Base-by-base conservation (phyloP, 1,140 invertebrate genomes). In the Rhyzopertha dominica region DNA sequence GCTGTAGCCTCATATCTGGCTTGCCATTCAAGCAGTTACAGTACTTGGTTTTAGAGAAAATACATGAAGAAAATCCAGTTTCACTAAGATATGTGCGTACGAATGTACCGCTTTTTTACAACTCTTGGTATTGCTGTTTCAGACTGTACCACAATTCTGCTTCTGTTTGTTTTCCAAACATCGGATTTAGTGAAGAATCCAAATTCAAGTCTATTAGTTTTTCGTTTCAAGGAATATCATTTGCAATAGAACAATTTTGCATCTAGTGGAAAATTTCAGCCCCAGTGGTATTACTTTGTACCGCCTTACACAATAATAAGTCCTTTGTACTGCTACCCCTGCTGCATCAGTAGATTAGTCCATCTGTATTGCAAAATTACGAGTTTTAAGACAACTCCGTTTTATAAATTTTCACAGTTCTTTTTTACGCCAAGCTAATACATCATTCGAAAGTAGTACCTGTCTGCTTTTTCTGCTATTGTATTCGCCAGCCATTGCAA, bases 261-360 rank as follows among this genome's bases (percentile, higher is more conserved):
- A 56, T 44, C 43, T 47, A 48, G 43, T 56, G 48, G 47, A 58
- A 58, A 42, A 54, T 53, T 13, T 38, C 47, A 5, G 5, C 72
- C 40, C 47, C 36, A 29, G 47, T 49, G 22, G 47, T 43, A n/a
- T 20, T 9, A 9, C 9, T 28, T 20, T 16, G 31, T 24, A 28
- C n/a, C 16, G 32, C 32, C n/a, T n/a, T n/a, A n/a, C n/a, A n/a
- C 12, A 29, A 29, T 29, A 29, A 9, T 29, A 29, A 1, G 16
- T 29, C 28, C n/a, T 25, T n/a, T 29, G 16, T n/a, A 29, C 1
- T 29, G 28, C 28, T 5, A 14, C 28, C 12, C 16, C 16, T 29
- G 28, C 16, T 29, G 16, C 1, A 29, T 29, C 9, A n/a, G 28
- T 29, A n/a, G 28, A 29, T 29, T 29, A n/a, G 28, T 29, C 28